Evolutionary conservation across 2,888 invertebrate genomes (phyloP).

Genomic region (Catonia carolina): DNA sequence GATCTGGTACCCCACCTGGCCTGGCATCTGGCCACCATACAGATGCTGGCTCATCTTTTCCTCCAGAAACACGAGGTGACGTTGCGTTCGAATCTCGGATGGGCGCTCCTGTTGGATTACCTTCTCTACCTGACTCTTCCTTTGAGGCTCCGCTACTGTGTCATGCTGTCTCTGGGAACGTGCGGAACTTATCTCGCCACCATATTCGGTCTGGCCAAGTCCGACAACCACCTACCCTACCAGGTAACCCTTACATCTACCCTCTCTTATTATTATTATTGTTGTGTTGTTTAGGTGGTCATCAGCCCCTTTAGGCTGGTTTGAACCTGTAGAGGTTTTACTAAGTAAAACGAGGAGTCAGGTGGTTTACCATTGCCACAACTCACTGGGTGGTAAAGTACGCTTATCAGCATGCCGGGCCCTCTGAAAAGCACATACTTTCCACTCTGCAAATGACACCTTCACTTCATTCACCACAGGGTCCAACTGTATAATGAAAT

Average conservation of each 20-base stretch:
- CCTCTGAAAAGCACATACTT: too few relatives aligned
- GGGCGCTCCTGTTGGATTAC: conserved; percentile 65
- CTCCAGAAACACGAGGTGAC: conserved; percentile 53
- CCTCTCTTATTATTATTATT: background rate
- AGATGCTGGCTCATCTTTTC: conserved; percentile 55
- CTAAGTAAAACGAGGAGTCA: too few relatives aligned
- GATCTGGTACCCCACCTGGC: conserved; percentile 56
- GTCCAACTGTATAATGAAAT: too few relatives aligned
- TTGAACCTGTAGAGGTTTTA: too few relatives aligned
- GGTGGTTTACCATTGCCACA: too few relatives aligned
- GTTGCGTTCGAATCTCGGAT: conserved; percentile 60
- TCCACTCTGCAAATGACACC: too few relatives aligned
- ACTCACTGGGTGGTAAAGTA: too few relatives aligned
- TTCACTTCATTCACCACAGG: too few relatives aligned
- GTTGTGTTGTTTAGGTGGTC: conserved; percentile 14
- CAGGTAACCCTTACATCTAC: conserved; percentile 30
- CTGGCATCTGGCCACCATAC: conserved; percentile 57
- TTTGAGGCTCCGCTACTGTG: conserved; percentile 56
- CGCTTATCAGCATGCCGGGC: too few relatives aligned
- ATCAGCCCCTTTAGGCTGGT: too few relatives aligned
- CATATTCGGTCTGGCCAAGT: conserved; percentile 49
- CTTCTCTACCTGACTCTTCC: conserved; percentile 68
- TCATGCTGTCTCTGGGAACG: conserved; percentile 53
- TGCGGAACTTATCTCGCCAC: conserved; percentile 55
- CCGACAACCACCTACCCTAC: conserved; percentile 31